Conservation (phyloP, 2,113 vertebrate species). For the Muscicapa adusta region DNA sequence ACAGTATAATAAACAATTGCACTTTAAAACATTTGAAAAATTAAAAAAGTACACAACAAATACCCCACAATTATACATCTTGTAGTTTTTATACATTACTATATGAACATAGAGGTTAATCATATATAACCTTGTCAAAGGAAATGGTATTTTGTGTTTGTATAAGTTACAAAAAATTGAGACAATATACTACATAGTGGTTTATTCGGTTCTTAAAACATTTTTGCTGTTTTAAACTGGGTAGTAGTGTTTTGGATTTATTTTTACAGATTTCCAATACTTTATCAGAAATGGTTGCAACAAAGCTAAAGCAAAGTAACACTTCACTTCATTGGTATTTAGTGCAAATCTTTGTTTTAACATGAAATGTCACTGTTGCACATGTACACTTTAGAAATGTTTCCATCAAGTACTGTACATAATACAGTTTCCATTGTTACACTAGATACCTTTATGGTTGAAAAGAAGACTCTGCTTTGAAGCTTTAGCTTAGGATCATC, state of each 20-base stretch:
- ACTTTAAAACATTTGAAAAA: constrained; percentile 80
- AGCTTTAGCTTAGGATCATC: constrained; percentile 24
- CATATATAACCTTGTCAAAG: constrained; percentile 64
- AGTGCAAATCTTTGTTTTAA: constrained; percentile 72
- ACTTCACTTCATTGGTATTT: constrained; percentile 74
- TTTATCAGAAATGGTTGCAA: constrained; percentile 61
- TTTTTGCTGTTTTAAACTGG: constrained; percentile 34
- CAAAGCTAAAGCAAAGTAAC: constrained; percentile 72
- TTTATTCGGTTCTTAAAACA: constrained; percentile 48
- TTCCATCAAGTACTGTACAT: constrained; percentile 29
- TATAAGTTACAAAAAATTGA: constrained; percentile 60
- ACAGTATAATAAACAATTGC: constrained; percentile 83
- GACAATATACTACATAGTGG: constrained; percentile 61
- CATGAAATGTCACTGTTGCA: constrained; percentile 63
- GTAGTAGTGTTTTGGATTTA: neutral
- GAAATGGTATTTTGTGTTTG: constrained; percentile 45
- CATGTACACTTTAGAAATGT: constrained; percentile 41
- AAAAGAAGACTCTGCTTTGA: constrained; percentile 7
- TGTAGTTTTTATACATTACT: constrained; percentile 69
- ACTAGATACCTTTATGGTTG: constrained; percentile 41
- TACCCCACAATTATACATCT: constrained; percentile 71
- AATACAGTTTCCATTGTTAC: constrained; percentile 26
- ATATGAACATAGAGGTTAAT: constrained; percentile 73
- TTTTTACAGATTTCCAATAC: constrained; percentile 57
- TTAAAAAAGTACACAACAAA: constrained; percentile 80